Evolutionary conservation across 2,888 invertebrate genomes (phyloP), one percentile per base, ranked within the genome.

Genomic region (Hydrotaea cyrtoneurina): DNA sequence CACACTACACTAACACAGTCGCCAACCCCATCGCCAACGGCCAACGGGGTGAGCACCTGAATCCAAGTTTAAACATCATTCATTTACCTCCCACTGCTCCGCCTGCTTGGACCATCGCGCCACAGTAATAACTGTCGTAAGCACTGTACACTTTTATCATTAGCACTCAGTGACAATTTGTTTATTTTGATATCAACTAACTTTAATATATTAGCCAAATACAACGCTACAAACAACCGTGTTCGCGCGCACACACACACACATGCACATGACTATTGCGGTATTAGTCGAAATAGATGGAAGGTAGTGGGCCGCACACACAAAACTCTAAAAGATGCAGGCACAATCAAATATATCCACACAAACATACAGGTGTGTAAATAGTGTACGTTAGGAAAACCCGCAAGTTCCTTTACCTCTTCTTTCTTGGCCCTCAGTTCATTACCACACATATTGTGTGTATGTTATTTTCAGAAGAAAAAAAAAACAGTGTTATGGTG

Each of bases 81-180:
- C 43, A 13, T n/a, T 3, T n/a, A 2, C n/a, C n/a, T n/a, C 50
- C 50, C n/a, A 15, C 50, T n/a, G 50, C 7, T 50, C 13, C 5
- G 7, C 55, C 55, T 11, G 21, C 55, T 15, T 31, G 1, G 53
- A 21, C 55, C 55, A 21, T 13, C 21, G 59, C 21, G 26, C 2
- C 59, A 23, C 13, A 2, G n/a, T 59, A 5, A 59, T 23, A 50
- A 50, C 8, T 4, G n/a, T 62, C 2, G 26, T 36, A 31, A 31
- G 31, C 31, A 62, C 31, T 81, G 39, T 82, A 80, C 17, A 64
- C 73, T 74, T 82, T 82, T 85, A 77, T 85, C 85, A 85, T 85
- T 85, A 85, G 79, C 85, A 85, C 85, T 77, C 59, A 39, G 82
- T 78, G 85, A 85, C 82, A 85, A 74, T 82, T 80, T 85, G 82